These are phyloP conservation scores for Syngnathus acus DNA, from an alignment of 2,797 vertebrate genomes.

Conservation along the genomic window DNA sequence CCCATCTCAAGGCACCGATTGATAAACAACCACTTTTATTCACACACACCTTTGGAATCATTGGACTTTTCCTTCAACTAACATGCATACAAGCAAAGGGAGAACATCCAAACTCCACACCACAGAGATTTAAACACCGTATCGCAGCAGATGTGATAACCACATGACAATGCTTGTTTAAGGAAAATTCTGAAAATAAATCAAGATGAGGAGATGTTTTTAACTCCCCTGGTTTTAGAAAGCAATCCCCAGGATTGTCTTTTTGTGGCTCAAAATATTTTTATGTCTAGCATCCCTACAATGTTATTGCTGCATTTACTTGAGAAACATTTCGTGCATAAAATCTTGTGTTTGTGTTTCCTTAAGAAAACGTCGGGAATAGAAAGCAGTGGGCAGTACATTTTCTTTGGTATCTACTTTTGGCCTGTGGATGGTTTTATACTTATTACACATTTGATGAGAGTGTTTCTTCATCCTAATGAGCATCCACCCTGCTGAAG, in stretches of 20 bases:
- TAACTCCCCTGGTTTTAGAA: not conserved
- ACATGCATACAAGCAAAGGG: too few relatives aligned
- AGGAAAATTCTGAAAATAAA: too few relatives aligned
- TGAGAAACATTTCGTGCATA: not conserved
- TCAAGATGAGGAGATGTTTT: not conserved
- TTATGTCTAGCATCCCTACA: not conserved
- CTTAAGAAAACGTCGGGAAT: not conserved
- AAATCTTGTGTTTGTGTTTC: not conserved
- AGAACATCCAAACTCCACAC: too few relatives aligned
- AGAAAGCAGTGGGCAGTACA: not conserved
- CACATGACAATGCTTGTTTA: too few relatives aligned
- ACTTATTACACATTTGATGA: conserved; percentile 9
- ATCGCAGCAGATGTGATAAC: too few relatives aligned
- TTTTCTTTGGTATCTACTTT: not conserved
- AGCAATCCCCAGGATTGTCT: not conserved
- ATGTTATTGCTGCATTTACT: not conserved
- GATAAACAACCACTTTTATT: too few relatives aligned
- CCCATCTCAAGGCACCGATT: too few relatives aligned
- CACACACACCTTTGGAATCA: too few relatives aligned
- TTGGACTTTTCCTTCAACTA: too few relatives aligned
- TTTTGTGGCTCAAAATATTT: not conserved
- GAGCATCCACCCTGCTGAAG: conserved; percentile 26
- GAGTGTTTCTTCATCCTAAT: conserved; percentile 23
- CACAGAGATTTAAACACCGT: too few relatives aligned
- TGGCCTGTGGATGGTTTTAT: conserved; percentile 7